phyloP scores from a whole-genome alignment of 2,797 vertebrate species.

The Passerculus sandwichensis region DNA sequence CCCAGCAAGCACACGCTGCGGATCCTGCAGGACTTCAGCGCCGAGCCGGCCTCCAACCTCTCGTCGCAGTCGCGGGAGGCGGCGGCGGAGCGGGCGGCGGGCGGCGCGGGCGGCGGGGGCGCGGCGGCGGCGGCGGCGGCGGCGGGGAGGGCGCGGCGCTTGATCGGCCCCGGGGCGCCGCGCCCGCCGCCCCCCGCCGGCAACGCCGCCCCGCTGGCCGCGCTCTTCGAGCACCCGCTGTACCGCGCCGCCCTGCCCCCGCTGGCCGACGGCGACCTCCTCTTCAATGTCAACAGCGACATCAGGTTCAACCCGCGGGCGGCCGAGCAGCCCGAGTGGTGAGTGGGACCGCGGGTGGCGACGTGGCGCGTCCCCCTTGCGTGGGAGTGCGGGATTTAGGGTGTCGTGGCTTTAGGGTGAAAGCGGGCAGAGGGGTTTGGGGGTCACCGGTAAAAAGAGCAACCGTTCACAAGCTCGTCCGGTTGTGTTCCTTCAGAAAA shows the following conservation, averaged over 20 bases:
- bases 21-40: slow-evolving; percentile 95
- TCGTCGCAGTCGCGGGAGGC: slow-evolving; percentile 86
- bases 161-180: slow-evolving; percentile 55
- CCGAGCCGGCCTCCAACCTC: slow-evolving; percentile 90
- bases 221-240: slow-evolving; percentile 88
- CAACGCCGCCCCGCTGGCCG: slow-evolving; percentile 79
- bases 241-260: slow-evolving; percentile 81
- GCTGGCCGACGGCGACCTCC: slow-evolving; percentile 87
- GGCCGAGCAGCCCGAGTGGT: slow-evolving; percentile 89
- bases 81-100: background rate
- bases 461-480: rapidly evolving
- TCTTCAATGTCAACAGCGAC: slow-evolving; percentile 95
- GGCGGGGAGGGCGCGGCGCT: slow-evolving; percentile 68
- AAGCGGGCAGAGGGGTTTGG: background rate
- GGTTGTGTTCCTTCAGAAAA: background rate
- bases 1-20: slow-evolving; percentile 94
- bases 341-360: slow-evolving; percentile 57
- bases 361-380: background rate
- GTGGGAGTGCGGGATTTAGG: background rate
- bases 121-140: slow-evolving; percentile 45
- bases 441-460: background rate
- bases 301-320: slow-evolving; percentile 93
- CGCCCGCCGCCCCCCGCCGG: background rate
- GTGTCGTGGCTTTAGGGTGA: background rate
- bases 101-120: slow-evolving; percentile 39